Conservation (phyloP, 2,113 vertebrate genomes). For the Tragelaphus imberbis region DNA sequence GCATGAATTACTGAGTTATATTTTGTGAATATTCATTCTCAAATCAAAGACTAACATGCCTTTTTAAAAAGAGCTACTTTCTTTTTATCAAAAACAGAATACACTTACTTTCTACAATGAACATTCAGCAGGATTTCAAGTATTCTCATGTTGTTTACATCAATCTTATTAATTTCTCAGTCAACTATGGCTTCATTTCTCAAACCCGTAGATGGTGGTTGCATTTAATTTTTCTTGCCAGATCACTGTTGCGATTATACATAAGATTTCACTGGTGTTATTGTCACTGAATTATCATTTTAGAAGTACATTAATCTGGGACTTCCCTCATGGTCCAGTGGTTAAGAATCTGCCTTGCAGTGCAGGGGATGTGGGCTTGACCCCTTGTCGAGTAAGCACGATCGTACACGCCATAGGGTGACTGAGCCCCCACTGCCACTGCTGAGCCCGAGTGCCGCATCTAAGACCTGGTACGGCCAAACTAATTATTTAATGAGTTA, state of each 20-base stretch:
- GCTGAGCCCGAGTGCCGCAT: accelerated
- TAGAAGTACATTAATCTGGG: neutral
- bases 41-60: neutral
- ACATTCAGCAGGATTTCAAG: neutral
- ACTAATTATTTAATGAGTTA: neutral
- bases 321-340: neutral
- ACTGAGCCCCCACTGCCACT: neutral
- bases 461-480: neutral
- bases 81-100: neutral
- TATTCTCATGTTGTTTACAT: neutral
- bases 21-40: neutral
- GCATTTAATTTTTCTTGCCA: neutral
- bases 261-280: neutral
- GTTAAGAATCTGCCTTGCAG: neutral
- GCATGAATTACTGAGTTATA: neutral
- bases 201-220: neutral
- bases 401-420: accelerated
- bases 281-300: neutral
- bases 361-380: neutral
- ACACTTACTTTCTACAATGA: neutral
- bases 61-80: neutral
- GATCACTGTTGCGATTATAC: neutral
- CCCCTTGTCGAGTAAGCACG: neutral
- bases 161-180: neutral
- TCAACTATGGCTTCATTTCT: neutral